phyloP scores from a whole-genome alignment of 2,888 invertebrate genomes.

The Eurytoma adleriae region DNA sequence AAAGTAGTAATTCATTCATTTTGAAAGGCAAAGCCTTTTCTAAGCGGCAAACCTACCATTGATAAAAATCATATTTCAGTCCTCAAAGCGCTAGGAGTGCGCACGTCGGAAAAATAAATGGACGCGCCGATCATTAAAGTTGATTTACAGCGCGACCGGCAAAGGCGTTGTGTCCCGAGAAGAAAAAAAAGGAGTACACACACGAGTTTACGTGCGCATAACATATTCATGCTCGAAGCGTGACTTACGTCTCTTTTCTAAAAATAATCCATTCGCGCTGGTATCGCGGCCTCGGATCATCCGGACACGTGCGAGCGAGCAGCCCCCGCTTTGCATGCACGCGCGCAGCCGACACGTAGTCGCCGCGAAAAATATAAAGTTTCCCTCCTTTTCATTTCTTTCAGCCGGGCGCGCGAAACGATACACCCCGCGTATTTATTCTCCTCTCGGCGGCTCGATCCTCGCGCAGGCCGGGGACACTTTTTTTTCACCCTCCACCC shows the following conservation, averaged over 20 bases:
- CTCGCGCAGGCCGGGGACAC: slow-evolving; percentile 9
- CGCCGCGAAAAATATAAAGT: slow-evolving; percentile 8
- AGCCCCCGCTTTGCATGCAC: no score
- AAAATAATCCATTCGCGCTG: neutral
- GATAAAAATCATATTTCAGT: no score
- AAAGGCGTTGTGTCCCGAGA: neutral
- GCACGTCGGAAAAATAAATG: neutral
- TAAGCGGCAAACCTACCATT: no score
- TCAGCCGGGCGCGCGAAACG: neutral
- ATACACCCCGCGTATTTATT: slow-evolving; percentile 7
- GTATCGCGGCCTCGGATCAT: neutral
- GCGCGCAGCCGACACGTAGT: neutral
- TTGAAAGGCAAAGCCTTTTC: no score
- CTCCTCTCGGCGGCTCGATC: slow-evolving; percentile 30
- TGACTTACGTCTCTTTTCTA: neutral
- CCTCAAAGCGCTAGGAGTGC: no score
- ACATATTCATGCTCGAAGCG: slow-evolving; percentile 5
- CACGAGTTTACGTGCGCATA: neutral
- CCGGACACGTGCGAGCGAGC: neutral
- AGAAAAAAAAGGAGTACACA: neutral
- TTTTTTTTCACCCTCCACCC: neutral
- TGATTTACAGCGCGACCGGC: neutral
- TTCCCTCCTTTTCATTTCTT: slow-evolving; percentile 34
- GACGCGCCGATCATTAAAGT: slow-evolving; percentile 7
- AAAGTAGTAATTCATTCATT: no score